Base-by-base conservation (phyloP, 2,888 invertebrate species). In the Trichopria drosophilae region DNA sequence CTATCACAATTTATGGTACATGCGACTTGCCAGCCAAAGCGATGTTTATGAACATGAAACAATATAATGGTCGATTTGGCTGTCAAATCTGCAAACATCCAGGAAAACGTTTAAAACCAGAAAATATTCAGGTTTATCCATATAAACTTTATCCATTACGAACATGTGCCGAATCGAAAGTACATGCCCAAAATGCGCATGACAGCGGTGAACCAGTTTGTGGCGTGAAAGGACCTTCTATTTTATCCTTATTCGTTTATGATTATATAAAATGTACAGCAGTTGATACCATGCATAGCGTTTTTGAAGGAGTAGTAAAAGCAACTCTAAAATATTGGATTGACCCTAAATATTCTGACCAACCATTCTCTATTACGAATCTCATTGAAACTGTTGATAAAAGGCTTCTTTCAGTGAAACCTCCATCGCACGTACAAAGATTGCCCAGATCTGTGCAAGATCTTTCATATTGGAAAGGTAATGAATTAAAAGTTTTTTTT, bases 211-310 rank as follows among this genome's bases (percentile, higher is more conserved):
- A n/a, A 22, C 20, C 35, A 44, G 47, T 52, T n/a, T 29, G 32
- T n/a, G 43, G 49, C 24, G 49, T 55, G n/a, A 55, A 55, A 39
- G 52, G 49, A 20, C 39, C 41, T 24, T 39, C 39, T 13, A 47
- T 53, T 28, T n/a, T 56, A 19, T 46, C 50, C 7, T 26, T 19
- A n/a, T 16, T 56, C 9, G 36, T 37, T 12, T 40, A 42, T 32
- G 18, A 52, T 22, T 41, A 26, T 28, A 43, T 46, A 6, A 34
- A 13, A 28, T 37, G 34, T 36, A 41, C 36, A 7, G 49, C 46
- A 6, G 40, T 50, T 16, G 44, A 55, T 41, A 15, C 28, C 6
- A 56, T 56, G 56, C 56, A 56, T 26, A 47, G 47, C 22, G 44
- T 53, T 22, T 47, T 50, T 24, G 46, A 40, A 43, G 47, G 53